Base-by-base conservation (phyloP, 2,888 invertebrate species). In the Dioctria rufipes region DNA sequence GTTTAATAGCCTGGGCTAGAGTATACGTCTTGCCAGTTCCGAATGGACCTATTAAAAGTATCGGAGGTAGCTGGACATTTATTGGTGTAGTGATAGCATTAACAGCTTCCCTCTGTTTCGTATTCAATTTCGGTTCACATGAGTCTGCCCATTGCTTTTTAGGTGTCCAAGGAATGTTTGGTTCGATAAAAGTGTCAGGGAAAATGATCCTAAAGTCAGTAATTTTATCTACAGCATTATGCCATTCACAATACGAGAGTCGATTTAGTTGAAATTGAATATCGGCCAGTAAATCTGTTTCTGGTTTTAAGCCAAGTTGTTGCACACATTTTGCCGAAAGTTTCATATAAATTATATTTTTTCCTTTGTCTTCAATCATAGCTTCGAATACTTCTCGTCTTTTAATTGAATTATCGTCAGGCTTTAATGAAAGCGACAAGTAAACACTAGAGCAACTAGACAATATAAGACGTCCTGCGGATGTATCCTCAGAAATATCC, bases 1-100 rank as follows among this genome's bases (percentile, higher is more conserved):
- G 92, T 84, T 93, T 93, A 60, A 95, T 93, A 0, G 94, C 94
- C 84, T 93, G 92, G 0, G 95, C 95, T 84, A 96, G 89, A 0
- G 96, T 95, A 86, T 94, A 95, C 0, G 96, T 96, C 87, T 96
- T 96, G 0, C 96, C 96, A 0, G 96, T 96, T n/a, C 96, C 96
- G 88, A 94, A 96, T 0, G 96, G 95, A 1, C 95, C 93, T 75
- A 95, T 93, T 5, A 95, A 90, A 67, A 95, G 88, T 81, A 95
- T 92, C 0, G 95, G 95, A 0, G 95, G 94, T 75, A 94, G 86
- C 79, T 91, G 90, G 25, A 92, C 89, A 79, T 90, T 90, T 25
- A 91, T 87, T 0, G 94, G 92, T 6, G 94, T 92, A 13, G 95
- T 94, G 82, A 96, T 95, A 5, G 94, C 93, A 77, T 93, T 91